These are phyloP conservation scores for Crotophaga sulcirostris DNA, from an alignment of 2,113 vertebrate species.

Conservation along the genomic window DNA sequence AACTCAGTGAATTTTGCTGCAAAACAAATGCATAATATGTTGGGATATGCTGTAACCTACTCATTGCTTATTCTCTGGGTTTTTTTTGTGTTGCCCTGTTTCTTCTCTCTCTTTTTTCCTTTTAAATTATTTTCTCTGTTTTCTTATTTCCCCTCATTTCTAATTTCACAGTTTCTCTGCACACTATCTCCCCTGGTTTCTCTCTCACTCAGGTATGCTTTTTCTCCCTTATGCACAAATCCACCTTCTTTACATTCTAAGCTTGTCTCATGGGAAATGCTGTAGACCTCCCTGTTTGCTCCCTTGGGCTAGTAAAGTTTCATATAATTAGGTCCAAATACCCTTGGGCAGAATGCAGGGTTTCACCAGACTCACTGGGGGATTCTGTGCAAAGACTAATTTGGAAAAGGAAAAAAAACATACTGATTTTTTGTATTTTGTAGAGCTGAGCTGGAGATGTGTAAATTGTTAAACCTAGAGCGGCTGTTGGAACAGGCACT, in stretches of 20 bases:
- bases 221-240: background rate
- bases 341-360: slow-evolving; percentile 27
- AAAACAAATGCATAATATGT: slow-evolving; percentile 59
- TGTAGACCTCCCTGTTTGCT: background rate
- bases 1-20: slow-evolving; percentile 94
- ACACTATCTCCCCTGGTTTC: fast-evolving
- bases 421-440: background rate
- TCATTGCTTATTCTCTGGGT: background rate
- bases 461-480: background rate
- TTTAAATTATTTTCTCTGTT: background rate
- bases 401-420: background rate
- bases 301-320: background rate
- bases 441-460: background rate
- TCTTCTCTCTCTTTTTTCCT: too few species aligned
- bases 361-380: background rate
- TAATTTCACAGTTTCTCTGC: background rate
- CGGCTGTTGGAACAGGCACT: background rate
- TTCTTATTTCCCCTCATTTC: background rate
- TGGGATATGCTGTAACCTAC: background rate
- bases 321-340: slow-evolving; percentile 7
- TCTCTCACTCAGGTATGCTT: background rate
- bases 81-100: background rate
- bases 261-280: background rate
- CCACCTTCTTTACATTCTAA: background rate
- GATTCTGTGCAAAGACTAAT: background rate